Evolutionary conservation across 2,888 invertebrate species (phyloP), one percentile per base, ranked within the genome.

Genomic region (Trachelus iudaicus): DNA sequence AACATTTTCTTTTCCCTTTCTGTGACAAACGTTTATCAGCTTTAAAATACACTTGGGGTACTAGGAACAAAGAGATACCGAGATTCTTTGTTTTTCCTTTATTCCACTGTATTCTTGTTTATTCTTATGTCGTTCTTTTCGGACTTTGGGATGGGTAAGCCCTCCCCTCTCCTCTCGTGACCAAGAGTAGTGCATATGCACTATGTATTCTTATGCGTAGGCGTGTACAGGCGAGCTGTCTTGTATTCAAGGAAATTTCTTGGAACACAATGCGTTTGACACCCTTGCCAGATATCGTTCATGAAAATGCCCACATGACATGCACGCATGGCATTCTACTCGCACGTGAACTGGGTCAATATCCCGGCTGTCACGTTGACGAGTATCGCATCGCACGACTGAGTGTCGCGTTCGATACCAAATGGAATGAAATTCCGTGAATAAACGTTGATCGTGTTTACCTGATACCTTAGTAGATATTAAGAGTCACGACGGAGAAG

Each of bases 331-430:
- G n/a, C 74, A 77, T 78, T 79, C 80, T 79, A 79, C 82, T 80
- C 80, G 83, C 79, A 76, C 81, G 81, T 74, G 83, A 87, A 87
- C 81, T 86, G 80, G 86, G 87, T 87, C 87, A 87, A 87, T 87
- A 87, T 87, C 85, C 86, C 84, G 69, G 83, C 81, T 85, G 85
- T 83, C 83, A 81, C 82, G 82, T 83, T 82, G 83, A 82, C 79
- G 79, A 79, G 81, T 56, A 34, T 34, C 15, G 71, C 71, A 15
- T 71, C 71, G 31, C 71, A 3, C 31, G 13, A 34, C 34, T 4
- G 71, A 71, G 71, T 34, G 30, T n/a, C 77, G 75, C 69, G 76
- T 40, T 76, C 73, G 73, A 31, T 23, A 75, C 69, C 73, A 69
- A 74, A 81, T 78, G 77, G 76, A 81, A 79, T 78, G 78, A 79